Base-by-base conservation (phyloP, 2,888 invertebrate species). In the Ectemnius lituratus region DNA sequence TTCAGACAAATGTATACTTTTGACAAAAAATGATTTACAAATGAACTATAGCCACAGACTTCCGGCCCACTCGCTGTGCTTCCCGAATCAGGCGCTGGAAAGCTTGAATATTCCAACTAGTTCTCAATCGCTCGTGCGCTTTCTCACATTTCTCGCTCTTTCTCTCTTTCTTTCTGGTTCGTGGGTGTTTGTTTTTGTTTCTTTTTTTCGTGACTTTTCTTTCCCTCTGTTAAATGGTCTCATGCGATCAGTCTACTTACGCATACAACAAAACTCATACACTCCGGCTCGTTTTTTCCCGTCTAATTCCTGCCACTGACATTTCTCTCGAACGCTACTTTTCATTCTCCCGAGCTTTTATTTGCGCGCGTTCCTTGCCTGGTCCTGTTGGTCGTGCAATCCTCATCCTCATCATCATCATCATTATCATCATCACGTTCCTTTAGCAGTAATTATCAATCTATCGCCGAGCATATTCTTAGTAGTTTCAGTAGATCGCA, bases 1-100 rank as follows among this genome's bases (percentile, higher is more conserved):
- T 85, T 84, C 85, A 91, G 91, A 92, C 92, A 92, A 92, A 91
- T 91, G 91, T 92, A 91, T 92, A 92, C 90, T 92, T 90, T 86
- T 84, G 91, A 92, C 91, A 91, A 92, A 91, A 92, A 92, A 91
- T 92, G 91, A 91, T 92, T 92, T 92, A 92, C 92, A 92, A 92
- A 92, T 92, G 90, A 92, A 91, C 91, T 92, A 90, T 91, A 91
- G 91, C 91, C 90, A 91, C 91, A 86, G 86, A 87, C 85, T 85
- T 85, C 78, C 86, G 78, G 75, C 75, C 77, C 84, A 83, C 81
- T 84, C 84, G 78, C 73, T 84, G 78, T 61, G 14, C n/a, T 52
- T 80, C 66, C 60, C 70, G 60, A 67, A 61, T 70, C 75, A 61
- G 80, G 75, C 75, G 46, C 70, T 73, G 74, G 72, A 76, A 77